phyloP scores from a whole-genome alignment of 2,113 vertebrate species.

The Macrotus californicus region DNA sequence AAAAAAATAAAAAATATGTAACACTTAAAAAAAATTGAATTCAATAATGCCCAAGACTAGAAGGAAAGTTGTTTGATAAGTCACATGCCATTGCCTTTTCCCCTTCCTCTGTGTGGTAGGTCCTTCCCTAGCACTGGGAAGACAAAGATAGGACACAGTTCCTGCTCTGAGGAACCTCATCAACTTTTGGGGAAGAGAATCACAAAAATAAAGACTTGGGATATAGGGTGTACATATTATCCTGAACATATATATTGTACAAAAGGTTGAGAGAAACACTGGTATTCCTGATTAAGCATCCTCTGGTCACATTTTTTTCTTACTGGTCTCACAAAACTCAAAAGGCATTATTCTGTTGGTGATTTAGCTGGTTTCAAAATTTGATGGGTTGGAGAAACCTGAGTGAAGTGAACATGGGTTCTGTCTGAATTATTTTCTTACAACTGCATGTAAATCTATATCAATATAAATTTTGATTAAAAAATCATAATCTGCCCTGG shows the following conservation, averaged over 20 bases:
- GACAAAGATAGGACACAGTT: neutral
- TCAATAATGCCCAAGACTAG: neutral
- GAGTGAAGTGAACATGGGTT: neutral
- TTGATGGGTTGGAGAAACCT: neutral
- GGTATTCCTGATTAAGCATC: neutral
- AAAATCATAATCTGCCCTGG: too few relatives aligned
- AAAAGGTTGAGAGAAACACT: neutral
- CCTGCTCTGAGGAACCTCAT: neutral
- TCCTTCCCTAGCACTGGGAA: neutral
- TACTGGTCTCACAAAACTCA: neutral
- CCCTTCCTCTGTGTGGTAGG: neutral
- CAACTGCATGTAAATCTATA: neutral
- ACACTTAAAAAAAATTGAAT: too few relatives aligned
- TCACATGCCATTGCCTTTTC: neutral
- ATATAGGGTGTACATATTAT: neutral
- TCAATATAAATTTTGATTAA: slow-evolving; percentile 24
- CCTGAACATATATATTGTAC: neutral
- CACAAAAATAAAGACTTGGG: neutral
- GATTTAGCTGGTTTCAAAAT: slow-evolving; percentile 37
- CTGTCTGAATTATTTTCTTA: slow-evolving; percentile 13
- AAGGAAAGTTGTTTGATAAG: neutral
- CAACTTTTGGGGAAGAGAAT: neutral
- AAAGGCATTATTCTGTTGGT: neutral
- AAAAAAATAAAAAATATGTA: too few relatives aligned
- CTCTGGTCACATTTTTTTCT: neutral